Conservation (phyloP, 1,140 invertebrate species). For the Drosophila kikkawai region DNA sequence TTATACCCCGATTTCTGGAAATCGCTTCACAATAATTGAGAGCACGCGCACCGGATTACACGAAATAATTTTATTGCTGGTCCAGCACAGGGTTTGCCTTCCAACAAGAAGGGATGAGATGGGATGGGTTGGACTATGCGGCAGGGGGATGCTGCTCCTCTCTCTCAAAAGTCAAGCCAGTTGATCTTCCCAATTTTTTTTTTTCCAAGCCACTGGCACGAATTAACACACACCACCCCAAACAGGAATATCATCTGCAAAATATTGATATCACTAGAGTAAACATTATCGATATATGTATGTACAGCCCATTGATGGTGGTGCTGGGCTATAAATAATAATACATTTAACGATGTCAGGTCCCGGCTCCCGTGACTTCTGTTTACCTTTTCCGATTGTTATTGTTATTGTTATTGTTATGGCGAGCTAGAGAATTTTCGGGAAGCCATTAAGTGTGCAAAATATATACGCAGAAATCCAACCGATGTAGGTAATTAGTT, state of each 20-base stretch:
- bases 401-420: slow-evolving; percentile 30
- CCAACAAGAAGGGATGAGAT: neutral
- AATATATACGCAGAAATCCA: slow-evolving; percentile 7
- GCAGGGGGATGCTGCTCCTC: slow-evolving; percentile 21
- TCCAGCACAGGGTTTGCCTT: slow-evolving; percentile 18
- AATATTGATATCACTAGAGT: slow-evolving; percentile 70
- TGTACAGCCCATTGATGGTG: neutral
- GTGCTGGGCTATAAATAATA: slow-evolving; percentile 60
- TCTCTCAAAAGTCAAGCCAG: slow-evolving; percentile 47
- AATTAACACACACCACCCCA: slow-evolving; percentile 12
- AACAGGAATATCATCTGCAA: slow-evolving; percentile 8
- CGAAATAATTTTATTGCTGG: slow-evolving; percentile 68
- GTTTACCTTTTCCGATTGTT: slow-evolving; percentile 26
- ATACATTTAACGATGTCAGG: slow-evolving; percentile 54
- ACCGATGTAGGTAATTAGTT: slow-evolving; percentile 12
- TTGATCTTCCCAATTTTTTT: slow-evolving; percentile 12
- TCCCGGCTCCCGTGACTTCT: slow-evolving; percentile 8
- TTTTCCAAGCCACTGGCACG: slow-evolving; percentile 8
- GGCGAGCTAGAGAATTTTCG: slow-evolving; percentile 10
- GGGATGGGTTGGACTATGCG: neutral
- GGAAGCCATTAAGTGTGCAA: slow-evolving; percentile 28
- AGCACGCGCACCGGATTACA: slow-evolving; percentile 75
- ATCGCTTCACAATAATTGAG: slow-evolving; percentile 73
- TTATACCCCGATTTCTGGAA: slow-evolving; percentile 14
- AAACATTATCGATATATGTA: slow-evolving; percentile 47